These are phyloP conservation scores for Mizuhopecten yessoensis DNA, from an alignment of 1,140 invertebrate species.

Conservation along the genomic window DNA sequence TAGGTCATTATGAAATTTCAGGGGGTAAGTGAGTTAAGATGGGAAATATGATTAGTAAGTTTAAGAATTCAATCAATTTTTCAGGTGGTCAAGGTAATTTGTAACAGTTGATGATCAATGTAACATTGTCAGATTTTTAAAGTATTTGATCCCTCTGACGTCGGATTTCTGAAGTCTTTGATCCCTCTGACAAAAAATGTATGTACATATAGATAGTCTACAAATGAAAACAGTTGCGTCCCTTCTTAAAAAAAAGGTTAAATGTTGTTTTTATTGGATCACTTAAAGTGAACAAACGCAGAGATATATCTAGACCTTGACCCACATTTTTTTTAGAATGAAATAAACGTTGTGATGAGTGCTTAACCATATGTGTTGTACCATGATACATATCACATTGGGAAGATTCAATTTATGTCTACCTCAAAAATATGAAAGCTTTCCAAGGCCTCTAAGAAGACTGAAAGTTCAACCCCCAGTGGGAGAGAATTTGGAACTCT, in stretches of 20 bases:
- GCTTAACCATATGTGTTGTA: neutral
- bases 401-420: neutral
- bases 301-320: neutral
- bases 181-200: neutral
- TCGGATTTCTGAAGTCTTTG: neutral
- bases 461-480: slow-evolving; percentile 21
- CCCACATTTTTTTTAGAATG: neutral
- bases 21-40: too few species aligned
- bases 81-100: too few species aligned
- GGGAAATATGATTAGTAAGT: too few species aligned
- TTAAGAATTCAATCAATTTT: too few species aligned
- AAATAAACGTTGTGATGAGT: neutral
- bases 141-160: too few species aligned
- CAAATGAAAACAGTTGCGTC: neutral
- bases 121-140: too few species aligned
- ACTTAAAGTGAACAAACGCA: neutral
- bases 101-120: too few species aligned
- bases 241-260: neutral
- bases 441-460: neutral
- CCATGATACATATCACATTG: neutral
- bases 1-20: too few species aligned
- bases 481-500: neutral
- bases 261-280: neutral
- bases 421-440: neutral
- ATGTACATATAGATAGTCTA: neutral